Base-by-base conservation (phyloP, 2,113 vertebrate genomes). In the Psilopsiagon aurifrons region DNA sequence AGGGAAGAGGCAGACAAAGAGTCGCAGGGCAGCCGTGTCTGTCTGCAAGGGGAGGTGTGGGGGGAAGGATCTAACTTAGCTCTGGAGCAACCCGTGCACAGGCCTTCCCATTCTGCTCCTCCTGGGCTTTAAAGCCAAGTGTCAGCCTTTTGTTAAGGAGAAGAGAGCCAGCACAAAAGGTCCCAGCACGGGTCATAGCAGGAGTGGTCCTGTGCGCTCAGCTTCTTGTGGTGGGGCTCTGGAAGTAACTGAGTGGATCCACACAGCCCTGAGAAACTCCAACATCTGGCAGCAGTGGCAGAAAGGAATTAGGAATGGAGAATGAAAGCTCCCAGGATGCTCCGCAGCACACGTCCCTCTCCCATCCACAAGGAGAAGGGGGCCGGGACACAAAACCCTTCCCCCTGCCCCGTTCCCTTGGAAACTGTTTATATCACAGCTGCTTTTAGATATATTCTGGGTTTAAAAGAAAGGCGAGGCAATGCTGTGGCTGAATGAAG, bases 251-350 rank as follows among this genome's bases (percentile, higher is more conserved):
- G 24, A 63, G 86, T 63, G 82, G 91, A 87, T 94, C 92, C 79
- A 70, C 71, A 20, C 80, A 60, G 94, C 87, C 88, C 97, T 93
- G 95, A 97, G 95, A 94, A 94, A 86, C 95, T 87, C 97, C 94
- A 98, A 98, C 98, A 98, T 99, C 98, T 99, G 99, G 98, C 98
- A 97, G 97, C 93, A 91, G 96, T 94, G 94, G 96, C 95, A 67
- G 97, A 97, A 97, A 97, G 96, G 94, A 97, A 96, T 94, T 92
- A 74, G 95, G 95, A 97, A 92, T 92, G 71, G 76, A 96, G 96
- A 97, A 98, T 93, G 95, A 96, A 97, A 96, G 86, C 97, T 98
- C 98, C 98, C 98, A 96, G 95, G 97, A 98, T 97, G 49, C 98
- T 94, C 95, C 68, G 88, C 97, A 97, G 96, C 88, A 73, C 70